Percentiles rank a stretch among this genome's conserved stretches.
These are phyloP conservation scores for Rhinoptilus africanus DNA, from an alignment of 2,113 vertebrate species.

Conservation along the genomic window DNA sequence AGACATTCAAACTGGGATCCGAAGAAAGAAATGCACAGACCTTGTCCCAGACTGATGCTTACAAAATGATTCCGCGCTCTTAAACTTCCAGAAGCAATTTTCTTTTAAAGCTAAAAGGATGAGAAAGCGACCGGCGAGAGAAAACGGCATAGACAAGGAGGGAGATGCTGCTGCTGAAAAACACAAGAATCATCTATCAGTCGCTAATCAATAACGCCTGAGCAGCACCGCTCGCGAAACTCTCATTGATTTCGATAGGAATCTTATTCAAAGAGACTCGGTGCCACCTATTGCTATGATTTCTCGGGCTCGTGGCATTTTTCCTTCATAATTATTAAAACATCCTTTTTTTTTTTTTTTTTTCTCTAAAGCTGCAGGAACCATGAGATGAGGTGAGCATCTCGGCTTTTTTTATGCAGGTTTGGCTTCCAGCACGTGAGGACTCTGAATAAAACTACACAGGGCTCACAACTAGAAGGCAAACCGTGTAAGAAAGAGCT, in stretches of 20 bases:
- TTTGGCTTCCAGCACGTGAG: accelerated
- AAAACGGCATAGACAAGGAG: background rate
- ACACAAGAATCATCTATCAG: background rate
- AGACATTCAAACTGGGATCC: background rate
- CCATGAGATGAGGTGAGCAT: accelerated
- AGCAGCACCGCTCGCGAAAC: background rate
- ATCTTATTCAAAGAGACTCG: background rate
- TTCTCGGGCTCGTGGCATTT: background rate
- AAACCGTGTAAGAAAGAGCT: accelerated
- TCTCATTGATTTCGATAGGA: background rate
- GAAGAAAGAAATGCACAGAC: background rate
- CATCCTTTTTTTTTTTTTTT: background rate
- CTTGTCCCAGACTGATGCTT: background rate
- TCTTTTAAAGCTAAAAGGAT: background rate
- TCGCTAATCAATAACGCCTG: background rate
- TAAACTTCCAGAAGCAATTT: background rate
- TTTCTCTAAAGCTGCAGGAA: background rate
- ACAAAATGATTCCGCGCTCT: background rate
- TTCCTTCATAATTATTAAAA: background rate
- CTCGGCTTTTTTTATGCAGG: background rate
- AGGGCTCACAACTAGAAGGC: background rate
- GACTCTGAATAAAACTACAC: accelerated
- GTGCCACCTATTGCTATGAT: background rate
- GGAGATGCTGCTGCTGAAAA: background rate
- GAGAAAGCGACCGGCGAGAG: background rate